Base-by-base conservation (phyloP, 2,113 vertebrate species). In the Furnarius figulus region DNA sequence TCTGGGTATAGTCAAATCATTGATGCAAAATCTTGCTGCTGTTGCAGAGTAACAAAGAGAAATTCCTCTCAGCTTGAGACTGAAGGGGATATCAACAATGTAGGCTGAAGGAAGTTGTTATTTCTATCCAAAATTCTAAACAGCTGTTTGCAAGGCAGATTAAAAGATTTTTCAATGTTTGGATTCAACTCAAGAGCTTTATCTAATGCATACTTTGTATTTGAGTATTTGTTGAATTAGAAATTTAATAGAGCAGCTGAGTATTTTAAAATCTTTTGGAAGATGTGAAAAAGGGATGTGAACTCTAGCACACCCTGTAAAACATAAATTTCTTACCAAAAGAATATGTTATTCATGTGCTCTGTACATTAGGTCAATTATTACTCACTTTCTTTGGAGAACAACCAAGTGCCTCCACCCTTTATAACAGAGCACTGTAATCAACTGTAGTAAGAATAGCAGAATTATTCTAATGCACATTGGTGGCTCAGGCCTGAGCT, bases 301-400 rank as follows among this genome's bases (percentile, higher is more conserved):
- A 98, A 98, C 97, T 97, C 96, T 97, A 89, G 88, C 95, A 98
- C 94, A 97, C 97, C 92, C 97, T 85, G 91, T 97, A 98, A 98
- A 97, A 96, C 94, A 97, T 97, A 95, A 97, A 96, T 97, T 97
- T 95, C 96, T 97, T 96, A 96, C 94, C 94, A 97, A 97, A 97
- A 98, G 97, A 98, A 97, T 98, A 98, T 97, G 97, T 97, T 98
- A 98, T 98, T 98, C 97, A 97, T 98, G 98, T 92, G 95, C 96
- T 98, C 97, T 98, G 98, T 98, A 98, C 97, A 98, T 98, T 98
- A 98, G 97, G 97, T 98, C 98, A 98, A 97, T 98, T 97, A 97
- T 98, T 98, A 98, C 97, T 98, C 98, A 98, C 97, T 98, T 98
- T 98, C 95, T 97, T 96, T 98, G 98, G 98, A 98, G 79, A 93